phyloP scores from a whole-genome alignment of 2,797 vertebrate species.

The Protosalanx chinensis region DNA sequence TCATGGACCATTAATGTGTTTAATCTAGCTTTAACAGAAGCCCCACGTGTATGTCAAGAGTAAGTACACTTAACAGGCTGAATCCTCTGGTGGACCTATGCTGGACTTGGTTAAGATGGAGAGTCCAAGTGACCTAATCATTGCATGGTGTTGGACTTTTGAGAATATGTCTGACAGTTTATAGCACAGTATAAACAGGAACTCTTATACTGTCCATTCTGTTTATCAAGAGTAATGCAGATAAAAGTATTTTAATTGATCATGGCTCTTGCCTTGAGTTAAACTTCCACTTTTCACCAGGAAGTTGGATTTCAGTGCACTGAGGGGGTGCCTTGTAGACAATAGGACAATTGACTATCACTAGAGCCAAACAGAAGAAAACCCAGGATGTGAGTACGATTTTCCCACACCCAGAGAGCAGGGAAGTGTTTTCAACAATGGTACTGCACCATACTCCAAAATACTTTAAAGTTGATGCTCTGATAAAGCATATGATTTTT shows the following conservation, averaged over 20 bases:
- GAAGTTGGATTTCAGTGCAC: constrained; percentile 41
- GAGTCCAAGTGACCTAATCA: constrained; percentile 16
- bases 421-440: too few species aligned
- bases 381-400: constrained; percentile 60
- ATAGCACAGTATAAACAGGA: too few species aligned
- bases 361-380: constrained; percentile 59
- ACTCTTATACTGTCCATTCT: too few species aligned
- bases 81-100: constrained; percentile 31
- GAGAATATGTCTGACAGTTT: too few species aligned
- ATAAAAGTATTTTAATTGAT: too few species aligned
- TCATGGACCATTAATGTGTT: constrained; percentile 59
- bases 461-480: too few species aligned
- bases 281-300: constrained; percentile 54
- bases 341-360: constrained; percentile 70
- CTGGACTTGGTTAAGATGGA: constrained; percentile 26
- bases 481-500: too few species aligned
- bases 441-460: too few species aligned
- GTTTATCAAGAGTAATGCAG: too few species aligned
- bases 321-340: constrained; percentile 40
- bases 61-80: constrained; percentile 18
- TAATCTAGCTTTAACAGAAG: constrained; percentile 69
- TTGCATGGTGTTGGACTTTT: too few species aligned
- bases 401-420: constrained; percentile 49
- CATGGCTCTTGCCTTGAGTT: constrained; percentile 53
- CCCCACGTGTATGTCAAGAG: constrained; percentile 66